Evolutionary conservation across 2,797 vertebrate species (phyloP).

Genomic region (Acanthis flammea): DNA sequence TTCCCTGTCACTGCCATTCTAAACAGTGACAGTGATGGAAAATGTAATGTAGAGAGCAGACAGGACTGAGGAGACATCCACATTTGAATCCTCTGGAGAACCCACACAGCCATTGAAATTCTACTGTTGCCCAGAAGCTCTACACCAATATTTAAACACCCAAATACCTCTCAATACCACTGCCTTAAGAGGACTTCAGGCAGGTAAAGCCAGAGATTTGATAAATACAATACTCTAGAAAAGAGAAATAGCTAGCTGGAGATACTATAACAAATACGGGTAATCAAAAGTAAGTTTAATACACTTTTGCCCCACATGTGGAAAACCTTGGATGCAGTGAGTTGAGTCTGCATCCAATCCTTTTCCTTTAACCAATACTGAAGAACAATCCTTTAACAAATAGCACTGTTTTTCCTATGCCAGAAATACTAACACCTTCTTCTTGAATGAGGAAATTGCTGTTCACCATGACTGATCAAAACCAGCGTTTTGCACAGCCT

Average conservation of each 20-base stretch:
- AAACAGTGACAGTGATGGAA: background rate
- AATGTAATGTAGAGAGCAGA: background rate
- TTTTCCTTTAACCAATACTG: background rate
- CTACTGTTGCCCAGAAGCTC: background rate
- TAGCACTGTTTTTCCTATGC: background rate
- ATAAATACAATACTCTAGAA: background rate
- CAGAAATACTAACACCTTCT: background rate
- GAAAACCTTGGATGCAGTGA: background rate
- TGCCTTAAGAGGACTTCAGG: background rate
- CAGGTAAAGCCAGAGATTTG: background rate
- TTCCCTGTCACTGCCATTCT: background rate
- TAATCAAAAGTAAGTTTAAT: background rate
- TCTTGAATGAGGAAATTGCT: background rate
- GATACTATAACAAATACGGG: background rate
- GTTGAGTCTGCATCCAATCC: background rate
- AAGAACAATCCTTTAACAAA: background rate
- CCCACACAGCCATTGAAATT: background rate
- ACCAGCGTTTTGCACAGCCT: background rate
- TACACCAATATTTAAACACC: background rate
- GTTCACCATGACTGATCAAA: background rate
- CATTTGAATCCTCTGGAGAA: background rate
- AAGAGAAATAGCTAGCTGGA: background rate
- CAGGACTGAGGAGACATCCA: background rate
- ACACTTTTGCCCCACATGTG: background rate
- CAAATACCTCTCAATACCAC: background rate